Base-by-base conservation (phyloP, 2,113 vertebrate genomes). In the Pseudopipra pipra region DNA sequence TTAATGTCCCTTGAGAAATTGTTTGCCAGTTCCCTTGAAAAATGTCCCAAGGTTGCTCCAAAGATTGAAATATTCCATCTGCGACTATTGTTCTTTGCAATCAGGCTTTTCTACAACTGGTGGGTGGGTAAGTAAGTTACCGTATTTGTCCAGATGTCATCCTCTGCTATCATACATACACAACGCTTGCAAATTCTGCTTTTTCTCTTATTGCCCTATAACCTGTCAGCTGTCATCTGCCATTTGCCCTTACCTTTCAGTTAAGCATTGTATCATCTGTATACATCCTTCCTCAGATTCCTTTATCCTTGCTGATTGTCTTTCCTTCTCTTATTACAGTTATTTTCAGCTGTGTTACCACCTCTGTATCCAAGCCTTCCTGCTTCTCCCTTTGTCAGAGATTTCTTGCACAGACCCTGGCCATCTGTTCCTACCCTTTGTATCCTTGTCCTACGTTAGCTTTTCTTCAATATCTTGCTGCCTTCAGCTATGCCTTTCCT, bases 361-460 rank as follows among this genome's bases (percentile, higher is more conserved):
- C n/a, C 58, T 87, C 58, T 93, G 8, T 46, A 39, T 62, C 35
- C 63, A 71, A 84, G 51, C 51, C 63, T 88, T 90, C 33, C 59
- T 44, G n/a, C 39, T 96, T 92, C 65, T 92, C 30, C 43, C 16
- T 5, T 49, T 6, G 1, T 80, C 46, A 25, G 4, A 76, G 51
- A 83, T 80, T 92, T 33, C 46, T 88, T 76, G 43, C 56, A 33
- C 23, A 49, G 87, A 62, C 51, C n/a, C 39, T 49, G 28, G 20
- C 83, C 76, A 81, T 86, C 86, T 94, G 59, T 93, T 93, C 46
- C 22, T 92, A 8, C 47, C 9, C 28, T 90, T 76, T 95, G 59
- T 44, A 55, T 86, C 52, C 47, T 70, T 85, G 52, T 83, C 41
- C 21, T 71, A 3, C 27, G 43, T 55, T 86, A 61, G 44, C 0